Percentiles rank a stretch among this genome's conserved stretches.
Evolutionary conservation across 2,797 vertebrate genomes (phyloP).

Genomic region (Enteromius treurensis): DNA sequence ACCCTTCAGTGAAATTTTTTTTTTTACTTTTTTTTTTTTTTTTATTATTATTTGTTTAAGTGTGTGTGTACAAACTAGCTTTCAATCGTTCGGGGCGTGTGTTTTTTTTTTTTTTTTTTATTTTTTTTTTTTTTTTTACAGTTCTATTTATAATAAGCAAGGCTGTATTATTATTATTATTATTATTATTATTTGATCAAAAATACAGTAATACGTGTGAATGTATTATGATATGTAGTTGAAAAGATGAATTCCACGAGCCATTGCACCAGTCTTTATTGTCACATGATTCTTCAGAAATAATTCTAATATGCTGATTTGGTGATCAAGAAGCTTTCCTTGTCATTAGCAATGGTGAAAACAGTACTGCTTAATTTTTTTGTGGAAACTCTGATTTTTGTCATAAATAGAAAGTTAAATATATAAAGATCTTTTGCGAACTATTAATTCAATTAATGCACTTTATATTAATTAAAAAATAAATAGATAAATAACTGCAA

Average conservation of each 20-base stretch:
- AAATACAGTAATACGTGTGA: not conserved
- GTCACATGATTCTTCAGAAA: not conserved
- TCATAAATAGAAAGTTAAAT: too few relatives aligned
- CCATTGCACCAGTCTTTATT: not conserved
- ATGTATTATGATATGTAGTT: not conserved
- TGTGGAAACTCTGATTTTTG: not conserved
- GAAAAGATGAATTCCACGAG: too few relatives aligned
- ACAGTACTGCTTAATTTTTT: not conserved
- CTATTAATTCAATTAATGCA: too few relatives aligned
- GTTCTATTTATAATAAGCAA: not conserved
- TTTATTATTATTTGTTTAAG: not conserved
- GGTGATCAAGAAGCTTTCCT: not conserved
- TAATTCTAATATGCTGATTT: not conserved
- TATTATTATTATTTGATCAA: not conserved
- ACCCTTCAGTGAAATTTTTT: not conserved
- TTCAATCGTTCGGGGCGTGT: constrained; percentile 1
- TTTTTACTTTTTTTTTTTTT: not conserved
- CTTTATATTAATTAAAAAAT: too few relatives aligned
- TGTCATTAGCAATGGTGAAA: not conserved
- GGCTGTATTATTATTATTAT: too few relatives aligned
- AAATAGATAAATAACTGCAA: not conserved
- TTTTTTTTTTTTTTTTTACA: not conserved
- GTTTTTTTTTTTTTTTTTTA: too few relatives aligned
- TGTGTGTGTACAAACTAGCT: not conserved
- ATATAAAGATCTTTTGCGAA: not conserved